phyloP scores from a whole-genome alignment of 2,888 invertebrate species.

The Lasioglossum figueresi region DNA sequence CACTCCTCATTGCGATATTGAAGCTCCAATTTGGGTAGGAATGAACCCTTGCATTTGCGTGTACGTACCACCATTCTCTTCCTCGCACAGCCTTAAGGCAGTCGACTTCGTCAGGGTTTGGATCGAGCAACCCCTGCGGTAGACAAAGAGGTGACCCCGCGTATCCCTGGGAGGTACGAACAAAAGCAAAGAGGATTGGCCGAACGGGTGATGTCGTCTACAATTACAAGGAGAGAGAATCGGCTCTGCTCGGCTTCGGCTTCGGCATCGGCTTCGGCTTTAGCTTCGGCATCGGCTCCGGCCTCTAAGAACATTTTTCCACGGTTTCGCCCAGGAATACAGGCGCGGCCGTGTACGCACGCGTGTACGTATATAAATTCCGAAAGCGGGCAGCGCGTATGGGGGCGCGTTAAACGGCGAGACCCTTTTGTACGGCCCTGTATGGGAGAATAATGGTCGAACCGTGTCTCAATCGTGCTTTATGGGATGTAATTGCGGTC shows the following conservation, averaged over 20 bases:
- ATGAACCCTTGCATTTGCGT: not conserved
- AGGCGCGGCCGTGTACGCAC: constrained; percentile 28
- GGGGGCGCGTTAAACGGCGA: constrained; percentile 69
- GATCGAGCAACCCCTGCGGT: constrained; percentile 3
- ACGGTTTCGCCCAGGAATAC: constrained; percentile 21
- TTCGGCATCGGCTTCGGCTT: not conserved
- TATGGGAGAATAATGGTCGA: constrained; percentile 80
- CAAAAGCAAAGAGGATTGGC: constrained; percentile 6
- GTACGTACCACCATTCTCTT: too few species aligned
- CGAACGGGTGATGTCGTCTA: constrained; percentile 19
- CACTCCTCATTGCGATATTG: too few species aligned
- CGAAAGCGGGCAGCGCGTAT: constrained; percentile 41
- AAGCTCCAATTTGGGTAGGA: too few species aligned
- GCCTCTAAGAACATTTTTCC: constrained; percentile 33
- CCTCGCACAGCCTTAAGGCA: not conserved
- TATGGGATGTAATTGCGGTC: constrained; percentile 80
- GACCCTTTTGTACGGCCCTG: constrained; percentile 73
- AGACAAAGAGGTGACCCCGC: not conserved
- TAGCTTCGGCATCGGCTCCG: not conserved
- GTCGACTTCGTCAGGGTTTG: not conserved
- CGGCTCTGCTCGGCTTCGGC: not conserved
- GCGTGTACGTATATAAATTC: constrained; percentile 39
- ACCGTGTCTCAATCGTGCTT: constrained; percentile 81
- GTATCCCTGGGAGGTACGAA: not conserved
- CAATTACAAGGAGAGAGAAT: constrained; percentile 21